Percentiles rank a stretch among this genome's conserved stretches.
Conservation (phyloP, 2,113 vertebrate genomes). For the Nothoprocta perdicaria region DNA sequence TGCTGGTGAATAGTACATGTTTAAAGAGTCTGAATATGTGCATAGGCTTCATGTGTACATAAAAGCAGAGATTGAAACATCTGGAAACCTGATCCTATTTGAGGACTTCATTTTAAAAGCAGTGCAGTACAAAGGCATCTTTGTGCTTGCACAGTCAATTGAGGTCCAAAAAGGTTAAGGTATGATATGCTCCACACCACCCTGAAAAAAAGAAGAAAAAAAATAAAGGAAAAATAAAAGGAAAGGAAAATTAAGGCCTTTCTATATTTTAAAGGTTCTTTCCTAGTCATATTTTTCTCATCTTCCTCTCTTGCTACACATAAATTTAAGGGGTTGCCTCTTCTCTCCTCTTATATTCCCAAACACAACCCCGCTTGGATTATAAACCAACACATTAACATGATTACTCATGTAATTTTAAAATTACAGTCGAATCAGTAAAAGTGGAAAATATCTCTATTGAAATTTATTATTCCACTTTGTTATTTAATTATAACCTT, state of each 20-base stretch:
- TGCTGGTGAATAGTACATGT: not conserved
- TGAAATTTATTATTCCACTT: not conserved
- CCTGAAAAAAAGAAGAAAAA: too few relatives aligned
- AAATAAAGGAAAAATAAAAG: too few relatives aligned
- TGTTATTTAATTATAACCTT: not conserved
- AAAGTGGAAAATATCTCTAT: not conserved
- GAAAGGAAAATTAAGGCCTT: not conserved
- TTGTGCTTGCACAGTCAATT: not conserved
- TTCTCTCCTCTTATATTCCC: not conserved
- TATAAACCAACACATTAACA: not conserved
- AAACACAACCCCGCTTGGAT: not conserved
- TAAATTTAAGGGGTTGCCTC: not conserved
- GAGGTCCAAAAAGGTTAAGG: not conserved
- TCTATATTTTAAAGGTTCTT: not conserved
- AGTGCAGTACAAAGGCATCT: not conserved
- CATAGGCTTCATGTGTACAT: not conserved
- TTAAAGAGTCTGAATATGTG: not conserved
- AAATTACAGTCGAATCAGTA: not conserved
- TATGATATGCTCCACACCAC: not conserved
- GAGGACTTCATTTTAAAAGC: not conserved
- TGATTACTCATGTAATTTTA: not conserved
- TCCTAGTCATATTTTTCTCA: not conserved
- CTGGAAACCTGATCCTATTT: not conserved
- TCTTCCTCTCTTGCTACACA: not conserved
- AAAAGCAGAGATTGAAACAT: not conserved